Evolutionary conservation across 2,113 vertebrate species (phyloP).

Genomic region (Ailuropoda melanoleuca): DNA sequence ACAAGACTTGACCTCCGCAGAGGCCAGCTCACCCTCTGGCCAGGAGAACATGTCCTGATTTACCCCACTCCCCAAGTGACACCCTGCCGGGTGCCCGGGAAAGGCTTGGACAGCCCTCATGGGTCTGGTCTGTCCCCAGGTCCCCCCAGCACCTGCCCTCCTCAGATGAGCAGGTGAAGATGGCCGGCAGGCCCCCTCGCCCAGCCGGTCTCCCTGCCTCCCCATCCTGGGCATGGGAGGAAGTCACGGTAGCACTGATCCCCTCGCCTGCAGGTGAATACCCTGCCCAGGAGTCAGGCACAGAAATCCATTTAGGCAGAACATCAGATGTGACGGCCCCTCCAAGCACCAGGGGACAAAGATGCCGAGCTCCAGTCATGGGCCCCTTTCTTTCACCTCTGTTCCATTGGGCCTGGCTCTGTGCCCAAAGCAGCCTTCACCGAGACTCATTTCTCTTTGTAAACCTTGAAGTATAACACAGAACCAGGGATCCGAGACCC

Average conservation of each 20-base stretch:
- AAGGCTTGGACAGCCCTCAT: rapidly evolving
- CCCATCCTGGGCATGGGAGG: background rate
- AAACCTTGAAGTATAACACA: background rate
- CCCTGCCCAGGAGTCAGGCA: background rate
- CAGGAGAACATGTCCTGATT: rapidly evolving
- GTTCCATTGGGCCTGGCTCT: background rate
- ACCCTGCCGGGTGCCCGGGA: rapidly evolving
- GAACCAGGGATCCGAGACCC: rapidly evolving
- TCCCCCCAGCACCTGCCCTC: background rate
- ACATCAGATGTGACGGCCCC: background rate
- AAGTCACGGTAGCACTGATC: rapidly evolving
- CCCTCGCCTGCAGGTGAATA: rapidly evolving
- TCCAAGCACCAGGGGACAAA: rapidly evolving
- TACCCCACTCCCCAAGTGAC: rapidly evolving
- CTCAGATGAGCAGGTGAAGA: rapidly evolving
- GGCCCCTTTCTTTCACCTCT: rapidly evolving
- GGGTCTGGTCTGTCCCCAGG: background rate
- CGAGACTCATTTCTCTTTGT: rapidly evolving
- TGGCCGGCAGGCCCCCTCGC: rapidly evolving
- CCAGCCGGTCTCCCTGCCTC: rapidly evolving
- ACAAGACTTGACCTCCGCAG: rapidly evolving
- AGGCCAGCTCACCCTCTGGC: background rate
- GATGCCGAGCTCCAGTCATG: rapidly evolving
- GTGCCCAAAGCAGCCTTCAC: rapidly evolving
- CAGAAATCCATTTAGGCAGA: background rate